Conservation (phyloP, 2,113 vertebrate species). For the Pungitius pungitius region DNA sequence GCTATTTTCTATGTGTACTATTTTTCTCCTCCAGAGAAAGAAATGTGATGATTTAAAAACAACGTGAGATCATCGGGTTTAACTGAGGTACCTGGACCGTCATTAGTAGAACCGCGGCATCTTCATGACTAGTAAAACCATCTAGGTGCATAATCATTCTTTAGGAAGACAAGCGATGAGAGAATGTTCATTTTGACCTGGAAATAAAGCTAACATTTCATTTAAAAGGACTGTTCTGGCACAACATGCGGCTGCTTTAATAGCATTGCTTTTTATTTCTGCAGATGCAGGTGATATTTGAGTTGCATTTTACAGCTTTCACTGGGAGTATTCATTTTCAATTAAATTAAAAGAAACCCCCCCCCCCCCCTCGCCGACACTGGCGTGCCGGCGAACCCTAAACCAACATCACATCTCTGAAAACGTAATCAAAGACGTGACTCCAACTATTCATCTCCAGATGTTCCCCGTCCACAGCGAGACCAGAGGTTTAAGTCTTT, state of each 20-base stretch:
- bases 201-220: background rate
- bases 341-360: conserved; percentile 21
- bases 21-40: background rate
- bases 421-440: conserved; percentile 25
- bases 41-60: background rate
- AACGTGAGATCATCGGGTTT: conserved; percentile 4
- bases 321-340: conserved; percentile 24
- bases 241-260: background rate
- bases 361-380: background rate
- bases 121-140: background rate
- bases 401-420: conserved; percentile 3
- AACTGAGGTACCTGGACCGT: background rate
- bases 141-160: background rate
- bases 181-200: background rate
- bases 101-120: background rate
- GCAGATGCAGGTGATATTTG: conserved; percentile 34
- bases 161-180: background rate
- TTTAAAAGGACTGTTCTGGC: conserved; percentile 6
- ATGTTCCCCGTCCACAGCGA: conserved; percentile 2
- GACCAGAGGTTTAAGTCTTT: conserved; percentile 12
- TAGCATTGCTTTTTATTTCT: conserved; percentile 5
- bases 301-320: conserved; percentile 38
- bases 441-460: conserved; percentile 15
- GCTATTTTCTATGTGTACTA: background rate
- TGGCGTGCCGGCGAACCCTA: conserved; percentile 9